Base-by-base conservation (phyloP, 1,140 invertebrate species). In the Plodia interpunctella region DNA sequence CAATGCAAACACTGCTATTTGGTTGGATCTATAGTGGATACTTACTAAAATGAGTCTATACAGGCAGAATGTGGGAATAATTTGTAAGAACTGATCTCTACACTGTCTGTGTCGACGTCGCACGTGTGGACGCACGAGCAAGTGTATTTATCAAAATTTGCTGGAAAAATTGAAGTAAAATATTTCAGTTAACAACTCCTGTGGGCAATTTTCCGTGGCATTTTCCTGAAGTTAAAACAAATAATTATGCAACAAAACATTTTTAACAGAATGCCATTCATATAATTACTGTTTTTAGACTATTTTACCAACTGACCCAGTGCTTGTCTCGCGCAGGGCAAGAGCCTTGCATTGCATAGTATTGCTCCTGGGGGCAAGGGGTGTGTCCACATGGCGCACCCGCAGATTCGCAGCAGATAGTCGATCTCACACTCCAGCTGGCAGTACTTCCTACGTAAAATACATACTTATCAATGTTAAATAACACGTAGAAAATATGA, bases 351-450 rank as follows among this genome's bases (percentile, higher is more conserved):
- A 0, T 52, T 28, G 19, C 83, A 83, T 0, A 59, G 3, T 0
- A 58, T 60, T 0, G 66, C 54, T 0, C 72, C 72, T 0, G 56
- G 60, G 0, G 74, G 57, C 0, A 13, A 49, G 2, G 75, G 79
- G 20, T 83, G 75, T 0, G 54, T 19, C n/a, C 64, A 5, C 11
- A 65, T 74, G 3, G 70, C 20, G 21, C 83, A 86, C 0, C 67
- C 57, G 53, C 83, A 86, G 15, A 17, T 55, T 0, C 55, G 8
- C 8, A 76, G n/a, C 2, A 74, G 70, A 1, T 62, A 65, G 9
- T 55, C 21, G 50, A 85, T 79, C 56, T 80, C 73, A 18, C 74
- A 75, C 51, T 85, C 82, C 57, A 80, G n/a, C 0, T 74, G 32
- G 54, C 80, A 83, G 38, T 80, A 76, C 13, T 59, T 55, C 58